Evolutionary conservation across 2,797 vertebrate species (phyloP).

Genomic region (Thripadectes ignobilis): DNA sequence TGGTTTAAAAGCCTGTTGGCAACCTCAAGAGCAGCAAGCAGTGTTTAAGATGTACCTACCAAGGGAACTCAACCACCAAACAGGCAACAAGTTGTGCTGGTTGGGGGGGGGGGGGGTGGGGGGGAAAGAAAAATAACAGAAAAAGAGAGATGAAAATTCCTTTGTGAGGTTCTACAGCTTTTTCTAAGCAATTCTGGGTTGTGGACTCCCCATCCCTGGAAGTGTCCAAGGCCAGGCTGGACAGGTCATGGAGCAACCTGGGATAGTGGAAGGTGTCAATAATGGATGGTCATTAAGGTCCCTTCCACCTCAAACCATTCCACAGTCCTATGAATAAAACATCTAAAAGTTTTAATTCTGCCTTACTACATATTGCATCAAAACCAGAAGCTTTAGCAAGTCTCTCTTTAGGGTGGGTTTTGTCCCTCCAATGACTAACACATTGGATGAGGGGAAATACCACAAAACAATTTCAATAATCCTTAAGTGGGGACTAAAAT

Average conservation of each 20-base stretch:
- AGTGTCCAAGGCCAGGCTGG: neutral
- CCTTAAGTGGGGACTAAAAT: neutral
- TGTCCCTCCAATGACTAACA: neutral
- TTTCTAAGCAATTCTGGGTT: neutral
- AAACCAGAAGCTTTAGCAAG: neutral
- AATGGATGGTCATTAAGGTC: neutral
- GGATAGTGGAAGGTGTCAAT: neutral
- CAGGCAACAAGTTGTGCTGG: neutral
- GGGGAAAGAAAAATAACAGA: accelerated
- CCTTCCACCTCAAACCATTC: neutral
- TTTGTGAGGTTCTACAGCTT: neutral
- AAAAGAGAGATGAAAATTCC: neutral
- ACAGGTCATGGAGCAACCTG: accelerated
- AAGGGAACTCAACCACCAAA: neutral
- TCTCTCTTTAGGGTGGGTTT: neutral
- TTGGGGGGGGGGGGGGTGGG: no score
- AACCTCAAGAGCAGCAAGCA: neutral
- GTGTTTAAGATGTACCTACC: neutral
- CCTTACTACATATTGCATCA: neutral
- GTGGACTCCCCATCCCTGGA: neutral
- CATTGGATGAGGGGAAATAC: neutral
- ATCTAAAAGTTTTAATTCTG: neutral
- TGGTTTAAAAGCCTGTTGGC: neutral
- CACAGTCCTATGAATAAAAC: neutral
- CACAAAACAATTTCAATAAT: neutral